Evolutionary conservation across 1,140 invertebrate genomes (phyloP).

Genomic region (Solenopsis fugax): DNA sequence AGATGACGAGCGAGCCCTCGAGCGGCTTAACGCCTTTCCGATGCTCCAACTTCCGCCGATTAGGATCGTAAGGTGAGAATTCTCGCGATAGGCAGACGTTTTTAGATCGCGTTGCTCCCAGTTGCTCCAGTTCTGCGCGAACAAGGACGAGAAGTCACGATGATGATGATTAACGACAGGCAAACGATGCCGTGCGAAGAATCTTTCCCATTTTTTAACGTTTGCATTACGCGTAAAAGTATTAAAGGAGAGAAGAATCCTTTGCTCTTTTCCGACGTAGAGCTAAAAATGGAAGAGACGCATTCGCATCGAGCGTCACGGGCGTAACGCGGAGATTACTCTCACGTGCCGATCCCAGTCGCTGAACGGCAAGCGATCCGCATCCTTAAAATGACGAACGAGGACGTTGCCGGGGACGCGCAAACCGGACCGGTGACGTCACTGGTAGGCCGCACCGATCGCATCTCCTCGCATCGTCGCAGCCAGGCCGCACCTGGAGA

Average conservation of each 20-base stretch:
- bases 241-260: background rate
- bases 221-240: background rate
- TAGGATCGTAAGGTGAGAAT: background rate
- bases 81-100: background rate
- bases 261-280: background rate
- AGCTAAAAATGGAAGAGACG: background rate
- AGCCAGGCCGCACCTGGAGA: slow-evolving; percentile 62
- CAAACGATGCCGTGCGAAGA: background rate
- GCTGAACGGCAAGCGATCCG: background rate
- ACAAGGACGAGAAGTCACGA: background rate
- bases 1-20: background rate
- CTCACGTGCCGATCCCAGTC: background rate
- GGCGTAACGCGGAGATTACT: background rate
- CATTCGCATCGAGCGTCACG: background rate
- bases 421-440: slow-evolving; percentile 39
- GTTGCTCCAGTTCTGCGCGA: background rate
- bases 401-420: background rate
- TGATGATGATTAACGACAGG: background rate
- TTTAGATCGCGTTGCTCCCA: background rate
- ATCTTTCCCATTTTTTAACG: background rate
- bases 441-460: background rate
- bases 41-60: background rate
- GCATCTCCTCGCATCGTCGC: slow-evolving; percentile 20
- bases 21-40: background rate
- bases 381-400: slow-evolving; percentile 21